Evolutionary conservation across 2,888 invertebrate genomes (phyloP).

Genomic region (Notocelia uddmanniana): DNA sequence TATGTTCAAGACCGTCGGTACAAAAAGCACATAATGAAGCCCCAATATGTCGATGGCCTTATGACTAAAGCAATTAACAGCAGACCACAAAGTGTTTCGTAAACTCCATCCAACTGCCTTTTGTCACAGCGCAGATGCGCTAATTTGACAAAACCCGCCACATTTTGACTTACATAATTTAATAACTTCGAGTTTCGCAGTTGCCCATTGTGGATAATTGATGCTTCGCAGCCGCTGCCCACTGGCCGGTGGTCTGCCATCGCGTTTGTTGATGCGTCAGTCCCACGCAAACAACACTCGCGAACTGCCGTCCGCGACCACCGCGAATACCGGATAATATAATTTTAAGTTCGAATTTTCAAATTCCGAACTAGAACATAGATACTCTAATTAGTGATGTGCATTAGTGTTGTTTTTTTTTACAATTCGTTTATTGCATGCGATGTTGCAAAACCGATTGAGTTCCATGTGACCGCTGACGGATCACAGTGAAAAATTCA

Average conservation of each 20-base stretch:
- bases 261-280: conserved; percentile 73
- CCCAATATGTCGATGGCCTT: conserved; percentile 13
- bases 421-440: conserved; percentile 49
- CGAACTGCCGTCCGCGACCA: conserved; percentile 61
- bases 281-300: conserved; percentile 67
- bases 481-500: conserved; percentile 53
- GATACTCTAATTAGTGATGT: conserved; percentile 36
- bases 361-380: conserved; percentile 25
- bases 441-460: conserved; percentile 58
- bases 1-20: conserved; percentile 13
- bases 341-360: conserved; percentile 53
- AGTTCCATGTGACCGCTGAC: conserved; percentile 60
- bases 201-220: conserved; percentile 69
- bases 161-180: conserved; percentile 60
- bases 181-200: conserved; percentile 70
- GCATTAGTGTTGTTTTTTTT: conserved; percentile 34
- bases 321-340: conserved; percentile 30
- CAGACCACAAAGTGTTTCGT: conserved; percentile 38
- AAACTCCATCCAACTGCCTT: conserved; percentile 36
- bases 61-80: conserved; percentile 32
- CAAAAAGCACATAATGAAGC: conserved; percentile 18
- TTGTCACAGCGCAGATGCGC: conserved; percentile 43
- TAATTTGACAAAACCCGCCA: conserved; percentile 45
- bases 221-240: conserved; percentile 61
- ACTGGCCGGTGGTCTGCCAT: conserved; percentile 58